Evolutionary conservation across 92 coral and sea anemone species (phyloP).

Genomic region (Blastomussa wellsi): DNA sequence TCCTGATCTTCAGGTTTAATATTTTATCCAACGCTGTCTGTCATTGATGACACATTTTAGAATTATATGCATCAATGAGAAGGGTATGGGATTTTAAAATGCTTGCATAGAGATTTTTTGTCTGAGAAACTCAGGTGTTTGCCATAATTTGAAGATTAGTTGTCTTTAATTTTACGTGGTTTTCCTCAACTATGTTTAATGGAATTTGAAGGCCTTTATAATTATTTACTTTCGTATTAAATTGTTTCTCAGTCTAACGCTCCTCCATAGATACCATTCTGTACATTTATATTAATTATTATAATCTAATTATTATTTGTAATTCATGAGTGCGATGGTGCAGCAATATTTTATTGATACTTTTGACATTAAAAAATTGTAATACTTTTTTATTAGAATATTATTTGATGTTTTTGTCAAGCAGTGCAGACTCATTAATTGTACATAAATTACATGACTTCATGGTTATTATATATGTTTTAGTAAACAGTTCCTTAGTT

Average conservation of each 20-base stretch:
- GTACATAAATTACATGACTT: too few species aligned
- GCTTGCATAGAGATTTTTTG: background rate
- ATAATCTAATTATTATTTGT: too few species aligned
- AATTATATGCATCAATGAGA: background rate
- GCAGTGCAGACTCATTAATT: too few species aligned
- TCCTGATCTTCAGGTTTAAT: background rate
- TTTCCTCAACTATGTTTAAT: background rate
- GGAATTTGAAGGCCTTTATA: background rate
- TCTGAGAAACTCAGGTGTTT: background rate
- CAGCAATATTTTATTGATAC: background rate
- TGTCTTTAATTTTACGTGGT: background rate
- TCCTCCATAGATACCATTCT: background rate
- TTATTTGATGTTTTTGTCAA: background rate
- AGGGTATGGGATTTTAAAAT: background rate
- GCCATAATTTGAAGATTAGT: background rate
- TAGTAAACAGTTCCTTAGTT: too few species aligned
- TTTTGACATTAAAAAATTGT: too few species aligned
- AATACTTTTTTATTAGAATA: too few species aligned
- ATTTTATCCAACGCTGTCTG: background rate
- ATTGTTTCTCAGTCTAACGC: background rate
- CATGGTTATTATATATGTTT: too few species aligned
- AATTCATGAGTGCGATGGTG: background rate
- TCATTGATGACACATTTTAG: background rate
- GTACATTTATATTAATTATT: background rate
- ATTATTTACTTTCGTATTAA: background rate